Evolutionary conservation across 2,888 invertebrate genomes (phyloP), one percentile per base, ranked within the genome.

Genomic region (Prenolepis imparis): DNA sequence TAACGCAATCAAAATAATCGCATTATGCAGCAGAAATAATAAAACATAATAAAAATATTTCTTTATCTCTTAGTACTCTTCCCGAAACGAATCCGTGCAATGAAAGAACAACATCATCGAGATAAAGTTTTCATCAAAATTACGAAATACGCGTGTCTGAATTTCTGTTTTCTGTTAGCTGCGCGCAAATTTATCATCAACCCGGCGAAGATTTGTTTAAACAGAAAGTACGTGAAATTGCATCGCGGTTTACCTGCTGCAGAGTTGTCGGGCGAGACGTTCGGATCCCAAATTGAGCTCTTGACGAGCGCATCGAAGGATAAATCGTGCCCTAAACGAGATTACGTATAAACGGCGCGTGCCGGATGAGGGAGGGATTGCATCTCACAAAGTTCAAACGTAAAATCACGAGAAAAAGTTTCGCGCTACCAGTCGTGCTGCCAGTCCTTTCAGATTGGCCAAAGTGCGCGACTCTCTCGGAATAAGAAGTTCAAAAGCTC

Each of bases 191-290:
- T 52, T 8, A 52, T 64, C 36, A 67, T 52, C 63, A 59, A 9
- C 18, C 12, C 15, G 75, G 57, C 21, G 21, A 52, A 74, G 68
- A 84, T 74, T 84, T 82, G 73, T 88, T 86, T 85, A 63, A 72
- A 75, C 64, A 24, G 67, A 77, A 86, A 84, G 82, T 81, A 67
- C 59, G 80, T 75, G 24, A 75, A 75, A 87, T 87, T 73, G 80
- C 72, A 63, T 28, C 39, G 74, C 18, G 41, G 21, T 85, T 88
- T 66, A 67, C 72, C 32, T 28, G 48, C 59, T 36, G 24, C 48
- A 64, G 59, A 82, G 36, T 84, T 61, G 80, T 88, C 73, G 80
- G 66, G 48, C 52, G 74, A 57, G 72, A 68, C 78, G 28, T 68
- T 68, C 55, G 78, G 48, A 61, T 81, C 36, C 6, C 48, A 21